Percentiles rank a stretch among this genome's conserved stretches.
phyloP scores from a whole-genome alignment of 2,888 invertebrate genomes.

The Ichneumon xanthorius region DNA sequence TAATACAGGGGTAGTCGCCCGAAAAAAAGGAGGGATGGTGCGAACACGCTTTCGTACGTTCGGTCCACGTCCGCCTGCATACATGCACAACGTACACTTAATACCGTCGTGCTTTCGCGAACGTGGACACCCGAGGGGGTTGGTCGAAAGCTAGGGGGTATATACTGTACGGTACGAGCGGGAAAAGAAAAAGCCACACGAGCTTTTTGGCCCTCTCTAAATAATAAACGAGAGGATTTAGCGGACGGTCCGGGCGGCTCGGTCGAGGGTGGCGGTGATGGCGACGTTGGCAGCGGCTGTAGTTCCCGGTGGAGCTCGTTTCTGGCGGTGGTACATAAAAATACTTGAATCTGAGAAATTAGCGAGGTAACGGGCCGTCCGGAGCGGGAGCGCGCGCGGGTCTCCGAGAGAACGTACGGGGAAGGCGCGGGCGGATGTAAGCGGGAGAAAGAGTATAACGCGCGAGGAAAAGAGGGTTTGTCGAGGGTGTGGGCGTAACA shows the following conservation, averaged over 20 bases:
- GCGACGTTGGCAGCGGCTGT: conserved; percentile 50
- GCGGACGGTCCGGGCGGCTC: conserved; percentile 71
- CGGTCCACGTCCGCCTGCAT: conserved; percentile 31
- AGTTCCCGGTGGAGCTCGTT: conserved; percentile 18
- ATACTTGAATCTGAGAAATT: conserved; percentile 85
- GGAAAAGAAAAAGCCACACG: conserved; percentile 66
- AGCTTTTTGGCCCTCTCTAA: conserved; percentile 79
- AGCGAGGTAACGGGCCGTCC: conserved; percentile 81
- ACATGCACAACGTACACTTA: conserved; percentile 33
- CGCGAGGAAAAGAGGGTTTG: conserved; percentile 53
- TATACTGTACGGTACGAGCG: conserved; percentile 45
- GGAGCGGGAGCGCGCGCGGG: conserved; percentile 49
- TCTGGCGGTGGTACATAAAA: conserved; percentile 80
- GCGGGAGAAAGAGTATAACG: conserved; percentile 20
- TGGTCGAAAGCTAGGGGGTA: conserved; percentile 1
- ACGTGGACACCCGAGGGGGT: conserved; percentile 22
- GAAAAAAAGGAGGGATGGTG: conserved; percentile 53
- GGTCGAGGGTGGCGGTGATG: conserved; percentile 36
- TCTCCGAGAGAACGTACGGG: conserved; percentile 56
- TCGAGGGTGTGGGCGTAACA: conserved; percentile 48
- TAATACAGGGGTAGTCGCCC: conserved; percentile 56
- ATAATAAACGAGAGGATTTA: conserved; percentile 85
- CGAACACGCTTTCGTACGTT: conserved; percentile 47
- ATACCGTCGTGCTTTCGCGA: conserved; percentile 44
- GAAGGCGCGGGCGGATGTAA: conserved; percentile 40